These are phyloP conservation scores for Mungos mungo DNA, from an alignment of 2,113 vertebrate species.

Conservation along the genomic window DNA sequence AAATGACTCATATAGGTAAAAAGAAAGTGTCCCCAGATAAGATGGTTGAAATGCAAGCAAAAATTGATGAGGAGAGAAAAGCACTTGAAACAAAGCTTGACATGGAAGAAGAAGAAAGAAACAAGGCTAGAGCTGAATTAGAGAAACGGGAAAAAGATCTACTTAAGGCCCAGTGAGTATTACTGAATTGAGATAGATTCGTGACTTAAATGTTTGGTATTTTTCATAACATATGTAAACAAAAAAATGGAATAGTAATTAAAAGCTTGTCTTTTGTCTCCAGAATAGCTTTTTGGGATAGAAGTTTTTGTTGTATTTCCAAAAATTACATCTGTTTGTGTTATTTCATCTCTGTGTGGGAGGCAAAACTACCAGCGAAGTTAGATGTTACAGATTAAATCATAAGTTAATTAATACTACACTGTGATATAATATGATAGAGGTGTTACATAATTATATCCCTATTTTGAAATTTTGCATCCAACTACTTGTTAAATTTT, in stretches of 20 bases:
- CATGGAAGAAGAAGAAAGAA: constrained; percentile 99
- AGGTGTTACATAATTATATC: constrained; percentile 17
- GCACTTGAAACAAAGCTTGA: constrained; percentile 98
- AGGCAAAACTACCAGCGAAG: background rate
- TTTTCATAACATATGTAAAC: background rate
- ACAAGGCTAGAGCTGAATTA: constrained; percentile 97
- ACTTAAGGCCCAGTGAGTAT: constrained; percentile 97
- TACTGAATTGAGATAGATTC: background rate
- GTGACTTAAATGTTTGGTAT: background rate
- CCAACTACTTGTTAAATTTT: background rate
- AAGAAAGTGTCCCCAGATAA: constrained; percentile 99
- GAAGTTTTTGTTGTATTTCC: constrained; percentile 1
- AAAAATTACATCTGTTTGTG: constrained; percentile 38
- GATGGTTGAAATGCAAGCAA: constrained; percentile 99
- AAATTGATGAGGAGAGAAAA: constrained; percentile 98
- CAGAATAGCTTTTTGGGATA: background rate
- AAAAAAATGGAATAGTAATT: constrained; percentile 20
- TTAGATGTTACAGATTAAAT: background rate
- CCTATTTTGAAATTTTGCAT: background rate
- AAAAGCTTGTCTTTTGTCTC: constrained; percentile 23
- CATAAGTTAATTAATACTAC: background rate
- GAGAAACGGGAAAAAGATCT: constrained; percentile 98
- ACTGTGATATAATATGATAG: background rate
- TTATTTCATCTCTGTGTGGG: background rate
- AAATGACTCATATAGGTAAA: constrained; percentile 87